A percentile compares a stretch with the other conserved stretches of the same genome.
phyloP scores from a whole-genome alignment of 2,888 invertebrate species.

The Phorcus lineatus region DNA sequence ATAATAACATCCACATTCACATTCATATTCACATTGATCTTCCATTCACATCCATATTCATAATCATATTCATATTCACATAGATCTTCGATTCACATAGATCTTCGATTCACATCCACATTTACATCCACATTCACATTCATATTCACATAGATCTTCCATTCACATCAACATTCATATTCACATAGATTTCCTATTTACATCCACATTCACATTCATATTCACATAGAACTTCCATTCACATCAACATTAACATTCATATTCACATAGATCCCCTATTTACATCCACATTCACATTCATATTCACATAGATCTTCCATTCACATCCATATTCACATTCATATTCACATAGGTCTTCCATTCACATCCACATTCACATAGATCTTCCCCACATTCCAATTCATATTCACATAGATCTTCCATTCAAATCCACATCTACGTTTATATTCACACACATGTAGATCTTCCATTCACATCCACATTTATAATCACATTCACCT shows the following conservation, averaged over 20 bases:
- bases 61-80: not conserved
- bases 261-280: too few relatives aligned
- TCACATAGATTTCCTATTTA: not conserved
- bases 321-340: slow-evolving; percentile 2
- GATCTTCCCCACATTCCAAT: not conserved
- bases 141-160: not conserved
- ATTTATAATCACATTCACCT: not conserved
- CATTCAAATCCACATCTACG: not conserved
- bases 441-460: not conserved
- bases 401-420: not conserved
- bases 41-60: not conserved
- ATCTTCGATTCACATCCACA: not conserved
- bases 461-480: not conserved
- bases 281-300: not conserved
- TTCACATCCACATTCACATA: not conserved
- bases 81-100: not conserved
- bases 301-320: not conserved
- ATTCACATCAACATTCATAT: slow-evolving; percentile 9
- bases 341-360: not conserved
- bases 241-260: not conserved
- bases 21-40: not conserved
- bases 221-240: not conserved
- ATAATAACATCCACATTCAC: not conserved
- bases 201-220: too few relatives aligned
- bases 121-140: not conserved